Evolutionary conservation across 2,797 vertebrate genomes (phyloP), one percentile per base, ranked within the genome.

Genomic region (Lagorchestes hirsutus): DNA sequence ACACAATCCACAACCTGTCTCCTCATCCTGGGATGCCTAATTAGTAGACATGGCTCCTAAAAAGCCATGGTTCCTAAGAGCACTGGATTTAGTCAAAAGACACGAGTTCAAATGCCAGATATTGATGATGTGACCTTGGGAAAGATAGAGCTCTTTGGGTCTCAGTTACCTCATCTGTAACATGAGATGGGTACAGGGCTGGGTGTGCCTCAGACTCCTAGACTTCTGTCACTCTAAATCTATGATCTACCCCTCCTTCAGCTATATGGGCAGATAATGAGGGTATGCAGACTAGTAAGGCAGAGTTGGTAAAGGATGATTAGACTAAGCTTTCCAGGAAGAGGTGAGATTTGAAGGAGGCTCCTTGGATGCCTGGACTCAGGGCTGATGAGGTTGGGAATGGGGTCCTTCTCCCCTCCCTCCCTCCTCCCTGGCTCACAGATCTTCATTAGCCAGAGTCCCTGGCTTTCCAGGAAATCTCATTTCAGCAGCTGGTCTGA

Each of bases 401-500:
- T 87, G 74, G 74, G 40, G 40, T 50, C 46, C 40, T 87, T 87
- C 22, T 50, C 0, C 0, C 24, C 74, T 50, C 40, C 74, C 22
- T 87, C 9, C 74, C 40, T 82, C 74, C 74, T 87, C 74, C 40
- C 40, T 50, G 40, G 40, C 74, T 87, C 40, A 1, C 13, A 0
- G 54, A 56, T 59, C 58, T 58, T 94, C 95, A 59, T 54, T 54
- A 8, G 0, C 54, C 5, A 0, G 34, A 67, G 11, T 87, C 54
- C 55, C 59, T 0, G 24, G 59, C 96, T 95, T 92, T 67, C 56
- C 18, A 94, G 93, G 95, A 93, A 96, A 96, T 87, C 95, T 94
- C 95, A 90, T 96, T 97, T 96, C 55, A 24, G 93, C 55, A 58
- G 93, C 18, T 16, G 95, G 90, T 87, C 95, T 94, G 96, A 97